These are phyloP conservation scores for Erythrolamprus reginae DNA, from an alignment of 2,113 vertebrate genomes.

Conservation along the genomic window DNA sequence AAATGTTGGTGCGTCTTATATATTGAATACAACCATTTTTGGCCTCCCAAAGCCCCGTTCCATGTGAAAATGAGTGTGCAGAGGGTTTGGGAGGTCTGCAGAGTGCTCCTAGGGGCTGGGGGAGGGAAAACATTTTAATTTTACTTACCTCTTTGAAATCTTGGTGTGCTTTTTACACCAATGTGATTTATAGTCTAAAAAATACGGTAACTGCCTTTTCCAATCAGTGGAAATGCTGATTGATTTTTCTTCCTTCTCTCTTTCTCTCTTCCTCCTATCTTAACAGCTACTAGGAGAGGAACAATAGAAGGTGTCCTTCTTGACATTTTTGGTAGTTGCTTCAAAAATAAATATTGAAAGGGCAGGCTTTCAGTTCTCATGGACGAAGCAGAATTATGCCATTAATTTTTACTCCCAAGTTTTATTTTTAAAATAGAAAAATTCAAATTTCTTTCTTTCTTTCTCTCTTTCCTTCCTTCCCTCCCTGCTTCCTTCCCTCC, in stretches of 20 bases:
- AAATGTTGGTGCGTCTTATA: too few species aligned
- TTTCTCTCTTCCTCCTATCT: neutral
- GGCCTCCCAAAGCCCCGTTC: too few species aligned
- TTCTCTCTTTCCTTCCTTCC: neutral
- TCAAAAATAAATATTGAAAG: neutral
- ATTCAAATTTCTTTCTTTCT: neutral
- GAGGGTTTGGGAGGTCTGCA: too few species aligned
- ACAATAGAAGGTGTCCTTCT: neutral
- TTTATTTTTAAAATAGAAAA: neutral
- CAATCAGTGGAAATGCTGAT: neutral
- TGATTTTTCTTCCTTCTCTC: neutral
- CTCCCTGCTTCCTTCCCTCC: neutral
- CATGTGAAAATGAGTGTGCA: too few species aligned
- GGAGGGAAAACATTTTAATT: too few species aligned
- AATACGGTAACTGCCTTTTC: neutral
- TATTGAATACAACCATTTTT: too few species aligned
- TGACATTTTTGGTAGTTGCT: neutral
- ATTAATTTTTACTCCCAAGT: neutral
- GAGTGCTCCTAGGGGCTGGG: too few species aligned
- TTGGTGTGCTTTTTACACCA: too few species aligned
- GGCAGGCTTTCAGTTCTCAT: neutral
- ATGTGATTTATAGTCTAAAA: too few species aligned
- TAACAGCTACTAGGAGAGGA: neutral
- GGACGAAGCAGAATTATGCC: neutral
- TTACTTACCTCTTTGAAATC: too few species aligned